These are phyloP conservation scores for Anthonomus grandis DNA, from an alignment of 1,140 invertebrate genomes.

Conservation along the genomic window DNA sequence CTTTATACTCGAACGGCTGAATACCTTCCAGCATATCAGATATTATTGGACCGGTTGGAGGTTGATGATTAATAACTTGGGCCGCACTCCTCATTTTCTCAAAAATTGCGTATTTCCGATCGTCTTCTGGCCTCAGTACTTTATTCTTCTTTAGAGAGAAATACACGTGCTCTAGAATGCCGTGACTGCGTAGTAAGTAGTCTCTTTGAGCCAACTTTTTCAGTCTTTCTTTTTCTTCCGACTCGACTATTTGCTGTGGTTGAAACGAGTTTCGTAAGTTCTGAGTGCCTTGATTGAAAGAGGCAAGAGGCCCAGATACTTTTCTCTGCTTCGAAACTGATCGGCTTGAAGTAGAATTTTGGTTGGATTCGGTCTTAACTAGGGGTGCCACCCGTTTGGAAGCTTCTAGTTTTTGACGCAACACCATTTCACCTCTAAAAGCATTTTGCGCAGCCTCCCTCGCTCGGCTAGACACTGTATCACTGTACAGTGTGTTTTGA, in stretches of 20 bases:
- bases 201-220: slow-evolving; percentile 58
- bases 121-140: slow-evolving; percentile 49
- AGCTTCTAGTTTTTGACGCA: slow-evolving; percentile 48
- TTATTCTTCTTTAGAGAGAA: slow-evolving; percentile 53
- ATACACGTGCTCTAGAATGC: slow-evolving; percentile 61
- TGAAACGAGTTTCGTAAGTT: slow-evolving; percentile 54
- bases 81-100: slow-evolving; percentile 40
- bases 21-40: slow-evolving; percentile 37
- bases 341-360: background rate
- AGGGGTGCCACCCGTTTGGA: slow-evolving; percentile 35
- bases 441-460: slow-evolving; percentile 63
- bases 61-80: slow-evolving; percentile 29
- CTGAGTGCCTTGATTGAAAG: background rate
- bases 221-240: slow-evolving; percentile 61
- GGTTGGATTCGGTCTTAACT: slow-evolving; percentile 19
- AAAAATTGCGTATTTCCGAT: slow-evolving; percentile 51
- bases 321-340: background rate
- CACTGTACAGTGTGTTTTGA: slow-evolving; percentile 68
- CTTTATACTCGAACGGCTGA: slow-evolving; percentile 11
- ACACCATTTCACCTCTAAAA: slow-evolving; percentile 61
- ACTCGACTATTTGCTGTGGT: slow-evolving; percentile 61
- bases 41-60: slow-evolving; percentile 31
- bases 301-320: background rate
- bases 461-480: slow-evolving; percentile 73
- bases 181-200: slow-evolving; percentile 61